Conservation (phyloP, 2,888 invertebrate species). For the Hyalella azteca region DNA sequence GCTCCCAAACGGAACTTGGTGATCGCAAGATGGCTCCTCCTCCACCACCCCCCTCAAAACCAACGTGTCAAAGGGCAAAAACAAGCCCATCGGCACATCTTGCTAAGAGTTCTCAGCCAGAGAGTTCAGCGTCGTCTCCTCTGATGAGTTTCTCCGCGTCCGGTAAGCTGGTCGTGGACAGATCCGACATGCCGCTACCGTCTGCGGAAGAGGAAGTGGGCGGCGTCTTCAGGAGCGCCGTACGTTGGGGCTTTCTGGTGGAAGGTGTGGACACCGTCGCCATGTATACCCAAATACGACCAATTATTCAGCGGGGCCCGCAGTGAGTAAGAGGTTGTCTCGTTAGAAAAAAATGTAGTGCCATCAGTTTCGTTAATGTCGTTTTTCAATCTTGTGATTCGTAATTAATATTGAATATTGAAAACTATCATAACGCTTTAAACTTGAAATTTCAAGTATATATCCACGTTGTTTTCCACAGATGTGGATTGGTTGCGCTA, state of each 20-base stretch:
- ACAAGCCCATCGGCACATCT: background rate
- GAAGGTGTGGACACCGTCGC: conserved; percentile 46
- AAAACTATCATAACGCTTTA: too few relatives aligned
- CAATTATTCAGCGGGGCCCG: conserved; percentile 54
- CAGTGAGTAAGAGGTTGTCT: conserved; percentile 54
- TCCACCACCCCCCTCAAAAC: conserved; percentile 44
- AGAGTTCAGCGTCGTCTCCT: conserved; percentile 1
- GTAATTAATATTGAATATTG: too few relatives aligned
- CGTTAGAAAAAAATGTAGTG: too few relatives aligned
- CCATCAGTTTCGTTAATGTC: too few relatives aligned
- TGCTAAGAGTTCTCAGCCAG: background rate
- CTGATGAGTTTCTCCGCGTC: conserved; percentile 47
- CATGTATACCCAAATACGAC: conserved; percentile 53
- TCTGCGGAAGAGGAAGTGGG: conserved; percentile 53
- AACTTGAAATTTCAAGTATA: too few relatives aligned
- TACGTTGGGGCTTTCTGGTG: conserved; percentile 50
- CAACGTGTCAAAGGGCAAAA: background rate
- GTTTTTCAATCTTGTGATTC: too few relatives aligned
- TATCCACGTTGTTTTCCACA: too few relatives aligned
- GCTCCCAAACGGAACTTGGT: background rate
- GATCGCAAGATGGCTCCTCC: background rate
- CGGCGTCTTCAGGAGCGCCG: conserved; percentile 43
- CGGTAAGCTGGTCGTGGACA: conserved; percentile 52
- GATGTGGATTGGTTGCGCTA: conserved; percentile 55
- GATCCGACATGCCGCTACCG: conserved; percentile 49